phyloP scores from a whole-genome alignment of 2,113 vertebrate genomes.

The Cynocephalus volans region DNA sequence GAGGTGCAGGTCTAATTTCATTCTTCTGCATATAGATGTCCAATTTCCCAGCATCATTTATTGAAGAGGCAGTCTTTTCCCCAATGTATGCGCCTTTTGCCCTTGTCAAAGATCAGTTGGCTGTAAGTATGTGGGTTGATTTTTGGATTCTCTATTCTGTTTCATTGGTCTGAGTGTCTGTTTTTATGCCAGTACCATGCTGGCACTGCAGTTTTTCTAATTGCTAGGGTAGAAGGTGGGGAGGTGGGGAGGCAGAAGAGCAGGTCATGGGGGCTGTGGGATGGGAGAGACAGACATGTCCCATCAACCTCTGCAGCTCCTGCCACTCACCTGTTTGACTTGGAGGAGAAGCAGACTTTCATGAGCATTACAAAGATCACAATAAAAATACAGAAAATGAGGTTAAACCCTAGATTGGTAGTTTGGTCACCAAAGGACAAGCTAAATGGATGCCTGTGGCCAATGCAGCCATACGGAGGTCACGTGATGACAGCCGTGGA shows the following conservation, averaged over 20 bases:
- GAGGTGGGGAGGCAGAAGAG: not conserved
- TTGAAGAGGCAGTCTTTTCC: too few relatives aligned
- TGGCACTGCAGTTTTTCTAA: not conserved
- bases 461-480: fast-evolving
- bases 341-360: not conserved
- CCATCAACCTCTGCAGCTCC: not conserved
- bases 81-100: too few relatives aligned
- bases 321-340: not conserved
- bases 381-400: not conserved
- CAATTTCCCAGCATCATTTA: too few relatives aligned
- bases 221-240: not conserved
- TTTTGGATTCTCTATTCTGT: too few relatives aligned
- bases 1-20: too few relatives aligned
- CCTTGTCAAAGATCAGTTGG: too few relatives aligned
- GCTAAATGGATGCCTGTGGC: not conserved
- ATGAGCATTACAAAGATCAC: fast-evolving
- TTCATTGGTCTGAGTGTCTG: too few relatives aligned
- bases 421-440: not conserved
- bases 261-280: not conserved
- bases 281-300: too few relatives aligned
- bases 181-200: too few relatives aligned
- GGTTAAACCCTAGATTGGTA: not conserved
- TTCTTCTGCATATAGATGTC: too few relatives aligned
- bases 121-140: too few relatives aligned
- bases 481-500: fast-evolving